Evolutionary conservation across 2,113 vertebrate species (phyloP).

Genomic region (Phaetusa simplex): DNA sequence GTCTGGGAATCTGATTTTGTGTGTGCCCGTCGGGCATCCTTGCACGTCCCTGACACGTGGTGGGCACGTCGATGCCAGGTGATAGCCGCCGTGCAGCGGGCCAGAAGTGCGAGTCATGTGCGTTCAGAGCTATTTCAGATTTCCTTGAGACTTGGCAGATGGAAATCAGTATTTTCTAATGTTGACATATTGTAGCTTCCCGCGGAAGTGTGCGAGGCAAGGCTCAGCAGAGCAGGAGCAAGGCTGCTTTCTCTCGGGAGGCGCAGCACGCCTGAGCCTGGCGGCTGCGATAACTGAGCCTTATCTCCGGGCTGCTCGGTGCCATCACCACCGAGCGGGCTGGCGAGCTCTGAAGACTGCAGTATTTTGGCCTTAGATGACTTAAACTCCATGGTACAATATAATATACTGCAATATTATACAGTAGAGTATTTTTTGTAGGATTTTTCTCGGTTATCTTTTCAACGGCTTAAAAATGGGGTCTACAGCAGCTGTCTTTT

Average conservation of each 20-base stretch:
- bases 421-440: neutral
- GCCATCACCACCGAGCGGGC: neutral
- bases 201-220: neutral
- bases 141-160: neutral
- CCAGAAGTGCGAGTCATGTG: neutral
- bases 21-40: neutral
- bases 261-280: rapidly evolving
- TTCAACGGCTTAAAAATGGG: neutral
- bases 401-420: neutral
- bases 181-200: neutral
- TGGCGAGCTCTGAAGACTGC: neutral
- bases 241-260: neutral
- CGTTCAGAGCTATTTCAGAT: neutral
- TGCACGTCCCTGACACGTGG: neutral
- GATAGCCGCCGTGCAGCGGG: neutral
- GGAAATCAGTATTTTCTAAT: neutral
- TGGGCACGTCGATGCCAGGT: neutral
- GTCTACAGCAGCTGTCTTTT: neutral
- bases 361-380: neutral
- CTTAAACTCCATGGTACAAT: neutral
- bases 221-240: neutral
- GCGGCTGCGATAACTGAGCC: neutral
- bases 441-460: neutral
- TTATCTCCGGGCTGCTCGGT: neutral
- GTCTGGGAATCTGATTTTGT: neutral